A percentile compares a stretch with the other conserved stretches of the same genome.
phyloP scores from a whole-genome alignment of 2,113 vertebrate species.

The Sarotherodon lohbergeri region DNA sequence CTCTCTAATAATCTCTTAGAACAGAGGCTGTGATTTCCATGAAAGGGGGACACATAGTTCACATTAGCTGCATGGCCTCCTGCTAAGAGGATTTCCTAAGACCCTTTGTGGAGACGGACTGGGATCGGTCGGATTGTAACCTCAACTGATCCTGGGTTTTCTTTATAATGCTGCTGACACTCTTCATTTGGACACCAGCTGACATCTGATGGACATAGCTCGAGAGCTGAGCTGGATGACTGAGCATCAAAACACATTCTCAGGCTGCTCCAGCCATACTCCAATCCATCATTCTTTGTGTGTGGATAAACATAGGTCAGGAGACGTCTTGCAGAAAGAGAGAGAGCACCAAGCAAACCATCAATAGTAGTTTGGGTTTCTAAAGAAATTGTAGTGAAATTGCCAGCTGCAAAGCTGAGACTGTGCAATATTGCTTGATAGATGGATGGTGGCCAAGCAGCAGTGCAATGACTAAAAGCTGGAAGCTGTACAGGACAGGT shows the following conservation, averaged over 20 bases:
- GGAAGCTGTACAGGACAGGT: neutral
- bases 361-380: neutral
- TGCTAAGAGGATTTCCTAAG: conserved; percentile 63
- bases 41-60: conserved; percentile 20
- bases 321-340: neutral
- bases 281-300: neutral
- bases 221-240: conserved; percentile 16
- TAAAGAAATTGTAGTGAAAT: neutral
- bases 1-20: conserved; percentile 49
- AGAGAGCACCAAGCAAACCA: neutral
- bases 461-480: neutral
- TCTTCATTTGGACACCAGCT: conserved; percentile 22
- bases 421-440: neutral
- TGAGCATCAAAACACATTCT: conserved; percentile 5
- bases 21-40: conserved; percentile 39
- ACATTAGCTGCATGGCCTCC: conserved; percentile 23
- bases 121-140: neutral
- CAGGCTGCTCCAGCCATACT: neutral
- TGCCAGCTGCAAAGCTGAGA: neutral
- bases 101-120: neutral
- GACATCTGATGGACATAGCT: conserved; percentile 29
- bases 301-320: neutral
- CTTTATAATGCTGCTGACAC: conserved; percentile 13
- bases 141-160: conserved; percentile 16
- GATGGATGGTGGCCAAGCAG: neutral